A percentile compares a stretch with the other conserved stretches of the same genome.
phyloP scores from a whole-genome alignment of 2,888 invertebrate genomes.

The Merodon equestris region DNA sequence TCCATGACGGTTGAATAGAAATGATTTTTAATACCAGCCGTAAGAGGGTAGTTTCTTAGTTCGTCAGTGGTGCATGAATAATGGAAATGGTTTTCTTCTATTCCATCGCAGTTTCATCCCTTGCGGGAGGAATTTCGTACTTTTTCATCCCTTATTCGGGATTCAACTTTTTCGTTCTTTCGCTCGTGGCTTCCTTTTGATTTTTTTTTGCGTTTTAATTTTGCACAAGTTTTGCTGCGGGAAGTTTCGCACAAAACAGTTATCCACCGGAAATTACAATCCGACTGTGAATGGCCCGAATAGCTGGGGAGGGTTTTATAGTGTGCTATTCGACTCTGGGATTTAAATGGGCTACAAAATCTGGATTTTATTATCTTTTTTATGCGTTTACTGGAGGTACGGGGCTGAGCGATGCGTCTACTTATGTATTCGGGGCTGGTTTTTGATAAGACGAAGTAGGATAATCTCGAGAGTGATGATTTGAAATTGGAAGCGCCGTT shows the following conservation, averaged over 20 bases:
- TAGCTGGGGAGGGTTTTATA: constrained; percentile 42
- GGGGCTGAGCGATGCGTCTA: neutral
- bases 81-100: constrained; percentile 51
- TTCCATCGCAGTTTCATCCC: constrained; percentile 42
- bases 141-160: constrained; percentile 54
- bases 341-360: constrained; percentile 34
- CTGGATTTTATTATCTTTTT: constrained; percentile 42
- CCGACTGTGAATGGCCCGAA: constrained; percentile 34
- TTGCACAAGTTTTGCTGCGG: neutral
- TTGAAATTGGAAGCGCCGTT: no score
- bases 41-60: constrained; percentile 56
- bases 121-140: constrained; percentile 13
- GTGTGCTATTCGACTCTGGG: constrained; percentile 4
- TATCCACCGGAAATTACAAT: constrained; percentile 61
- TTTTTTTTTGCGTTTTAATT: neutral
- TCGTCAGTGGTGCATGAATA: constrained; percentile 52
- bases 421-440: no score
- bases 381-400: constrained; percentile 20
- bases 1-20: constrained; percentile 31
- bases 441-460: no score
- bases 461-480: no score
- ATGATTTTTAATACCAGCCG: constrained; percentile 51
- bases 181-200: no score
- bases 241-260: constrained; percentile 43
- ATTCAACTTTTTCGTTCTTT: neutral